These are phyloP conservation scores for Pantherophis guttatus DNA, from an alignment of 2,113 vertebrate species.

Conservation along the genomic window DNA sequence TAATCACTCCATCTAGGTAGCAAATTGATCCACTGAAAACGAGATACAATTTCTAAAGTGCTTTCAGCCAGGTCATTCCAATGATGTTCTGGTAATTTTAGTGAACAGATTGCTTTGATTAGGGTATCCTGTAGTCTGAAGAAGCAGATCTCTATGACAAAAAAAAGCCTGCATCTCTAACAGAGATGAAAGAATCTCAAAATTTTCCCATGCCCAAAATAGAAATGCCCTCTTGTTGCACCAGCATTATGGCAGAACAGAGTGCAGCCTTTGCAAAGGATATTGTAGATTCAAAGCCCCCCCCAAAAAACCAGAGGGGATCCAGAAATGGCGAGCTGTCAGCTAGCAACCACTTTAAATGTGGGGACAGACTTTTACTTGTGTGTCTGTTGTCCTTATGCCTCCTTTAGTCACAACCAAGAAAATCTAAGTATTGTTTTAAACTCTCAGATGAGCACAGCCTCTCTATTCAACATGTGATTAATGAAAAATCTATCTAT, in stretches of 20 bases:
- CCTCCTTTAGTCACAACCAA: not conserved
- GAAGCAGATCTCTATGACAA: conserved; percentile 14
- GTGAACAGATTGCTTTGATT: conserved; percentile 25
- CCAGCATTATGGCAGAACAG: not conserved
- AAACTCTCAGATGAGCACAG: not conserved
- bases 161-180: not conserved
- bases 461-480: not conserved
- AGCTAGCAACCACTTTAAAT: not conserved
- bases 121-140: not conserved
- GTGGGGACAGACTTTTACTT: not conserved
- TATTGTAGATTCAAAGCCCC: not conserved
- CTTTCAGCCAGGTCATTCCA: conserved; percentile 42
- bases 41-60: conserved; percentile 37
- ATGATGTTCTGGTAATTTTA: conserved; percentile 29
- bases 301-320: not conserved
- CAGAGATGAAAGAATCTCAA: conserved; percentile 11
- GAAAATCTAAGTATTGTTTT: not conserved
- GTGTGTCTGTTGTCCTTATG: not conserved
- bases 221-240: not conserved
- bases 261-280: not conserved
- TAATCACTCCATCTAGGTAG: conserved; percentile 22
- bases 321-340: not conserved
- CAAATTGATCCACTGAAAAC: conserved; percentile 50
- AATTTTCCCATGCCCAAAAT: not conserved
- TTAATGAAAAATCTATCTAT: not conserved